phyloP scores from a whole-genome alignment of 2,113 vertebrate genomes.

The Odontophorus gujanensis region DNA sequence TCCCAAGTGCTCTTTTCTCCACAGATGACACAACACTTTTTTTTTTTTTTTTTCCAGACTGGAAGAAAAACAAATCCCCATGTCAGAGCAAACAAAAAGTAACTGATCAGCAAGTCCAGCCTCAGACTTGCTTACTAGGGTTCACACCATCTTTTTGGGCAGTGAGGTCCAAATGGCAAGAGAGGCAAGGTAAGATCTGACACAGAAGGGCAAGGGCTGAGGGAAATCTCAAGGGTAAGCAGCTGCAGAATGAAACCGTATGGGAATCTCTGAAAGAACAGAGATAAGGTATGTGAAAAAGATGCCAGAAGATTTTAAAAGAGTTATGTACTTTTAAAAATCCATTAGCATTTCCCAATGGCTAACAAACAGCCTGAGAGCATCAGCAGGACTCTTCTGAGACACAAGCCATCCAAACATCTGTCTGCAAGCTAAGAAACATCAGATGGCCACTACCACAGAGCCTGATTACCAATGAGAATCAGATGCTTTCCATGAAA shows the following conservation, averaged over 20 bases:
- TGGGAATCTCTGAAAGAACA: not conserved
- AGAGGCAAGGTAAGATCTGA: not conserved
- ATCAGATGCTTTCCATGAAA: not conserved
- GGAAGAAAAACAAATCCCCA: not conserved
- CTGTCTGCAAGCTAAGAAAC: constrained; percentile 1
- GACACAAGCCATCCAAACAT: constrained; percentile 1
- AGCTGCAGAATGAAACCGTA: constrained; percentile 39
- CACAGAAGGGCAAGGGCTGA: not conserved
- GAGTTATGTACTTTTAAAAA: not conserved
- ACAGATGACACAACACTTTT: not conserved
- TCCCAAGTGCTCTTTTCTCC: not conserved
- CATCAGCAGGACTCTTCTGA: not conserved
- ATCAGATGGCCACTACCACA: not conserved
- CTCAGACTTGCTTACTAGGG: not conserved
- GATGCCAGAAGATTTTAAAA: constrained; percentile 36
- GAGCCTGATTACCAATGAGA: not conserved
- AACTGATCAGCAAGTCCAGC: not conserved
- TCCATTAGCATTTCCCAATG: not conserved
- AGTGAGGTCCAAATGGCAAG: not conserved
- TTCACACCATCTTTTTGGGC: not conserved
- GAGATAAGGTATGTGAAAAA: constrained; percentile 9
- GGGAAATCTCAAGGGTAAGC: constrained; percentile 8
- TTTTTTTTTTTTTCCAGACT: not conserved
- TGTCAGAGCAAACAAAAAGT: not conserved
- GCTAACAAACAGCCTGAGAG: constrained; percentile 33